These are phyloP conservation scores for Ianthella basta DNA, from an alignment of 37 sponge, comb jelly and placozoan species.

Conservation along the genomic window DNA sequence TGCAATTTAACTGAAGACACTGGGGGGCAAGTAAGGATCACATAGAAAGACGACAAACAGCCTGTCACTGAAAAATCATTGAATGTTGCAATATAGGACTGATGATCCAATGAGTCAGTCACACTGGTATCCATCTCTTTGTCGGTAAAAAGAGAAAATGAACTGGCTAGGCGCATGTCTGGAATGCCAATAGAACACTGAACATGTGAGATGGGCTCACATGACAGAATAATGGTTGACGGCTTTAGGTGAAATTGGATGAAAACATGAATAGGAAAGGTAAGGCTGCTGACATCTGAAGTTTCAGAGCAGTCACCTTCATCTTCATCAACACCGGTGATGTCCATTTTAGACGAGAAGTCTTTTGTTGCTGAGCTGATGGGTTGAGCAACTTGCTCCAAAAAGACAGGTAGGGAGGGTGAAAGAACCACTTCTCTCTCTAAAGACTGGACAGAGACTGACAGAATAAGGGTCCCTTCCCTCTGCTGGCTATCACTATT, in stretches of 20 bases:
- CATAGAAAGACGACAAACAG: slow-evolving; percentile 61
- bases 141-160: slow-evolving; percentile 71
- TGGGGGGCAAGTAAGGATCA: slow-evolving; percentile 51
- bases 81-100: slow-evolving; percentile 29
- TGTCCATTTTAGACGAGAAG: slow-evolving; percentile 11
- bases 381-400: slow-evolving; percentile 84
- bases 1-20: slow-evolving; percentile 13
- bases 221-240: slow-evolving; percentile 75
- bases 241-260: slow-evolving; percentile 80
- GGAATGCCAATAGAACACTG: slow-evolving; percentile 83
- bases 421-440: slow-evolving; percentile 67
- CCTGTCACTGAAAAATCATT: slow-evolving; percentile 77
- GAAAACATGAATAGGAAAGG: slow-evolving; percentile 85
- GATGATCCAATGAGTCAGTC: too few relatives aligned
- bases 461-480: slow-evolving; percentile 61
- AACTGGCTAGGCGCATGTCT: slow-evolving; percentile 64
- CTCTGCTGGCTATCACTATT: slow-evolving; percentile 37
- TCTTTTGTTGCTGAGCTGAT: slow-evolving; percentile 55
- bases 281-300: not conserved
- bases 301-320: not conserved
- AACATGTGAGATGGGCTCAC: slow-evolving; percentile 85
- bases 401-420: slow-evolving; percentile 80
- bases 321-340: slow-evolving; percentile 5
- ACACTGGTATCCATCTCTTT: slow-evolving; percentile 18
- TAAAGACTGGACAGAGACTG: slow-evolving; percentile 61